These are phyloP conservation scores for Phoeniculus purpureus DNA, from an alignment of 2,797 vertebrate species.

Conservation along the genomic window DNA sequence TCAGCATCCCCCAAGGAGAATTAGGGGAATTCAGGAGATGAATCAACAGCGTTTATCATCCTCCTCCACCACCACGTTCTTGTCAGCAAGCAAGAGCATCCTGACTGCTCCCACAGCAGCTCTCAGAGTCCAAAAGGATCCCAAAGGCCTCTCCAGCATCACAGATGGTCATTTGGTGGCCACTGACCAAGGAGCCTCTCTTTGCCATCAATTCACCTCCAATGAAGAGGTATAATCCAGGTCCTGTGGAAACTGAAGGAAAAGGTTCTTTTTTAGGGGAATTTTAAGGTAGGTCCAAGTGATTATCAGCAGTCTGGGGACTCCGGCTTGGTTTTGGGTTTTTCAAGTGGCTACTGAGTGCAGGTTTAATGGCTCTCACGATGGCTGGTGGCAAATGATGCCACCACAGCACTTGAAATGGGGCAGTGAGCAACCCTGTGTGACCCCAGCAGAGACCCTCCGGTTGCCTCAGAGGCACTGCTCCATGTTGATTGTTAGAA, in stretches of 20 bases:
- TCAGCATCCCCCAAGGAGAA: background rate
- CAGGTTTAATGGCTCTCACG: background rate
- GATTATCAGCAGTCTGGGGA: background rate
- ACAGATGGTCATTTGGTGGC: background rate
- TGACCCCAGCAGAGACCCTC: background rate
- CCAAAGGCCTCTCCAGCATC: background rate
- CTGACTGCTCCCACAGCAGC: background rate
- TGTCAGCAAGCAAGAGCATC: background rate
- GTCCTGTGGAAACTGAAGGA: rapidly evolving
- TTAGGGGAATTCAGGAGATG: background rate
- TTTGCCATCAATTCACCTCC: background rate
- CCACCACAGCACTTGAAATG: background rate
- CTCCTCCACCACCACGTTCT: background rate
- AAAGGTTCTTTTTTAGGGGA: background rate
- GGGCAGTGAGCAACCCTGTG: background rate
- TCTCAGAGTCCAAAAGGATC: background rate
- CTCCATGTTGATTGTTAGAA: background rate
- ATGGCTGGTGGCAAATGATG: background rate
- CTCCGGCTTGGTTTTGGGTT: background rate
- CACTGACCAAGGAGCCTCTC: background rate
- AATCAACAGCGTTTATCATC: background rate
- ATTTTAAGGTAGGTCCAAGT: background rate
- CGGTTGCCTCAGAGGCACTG: background rate
- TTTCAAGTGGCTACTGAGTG: background rate
- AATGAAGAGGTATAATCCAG: background rate